Evolutionary conservation across 2,113 vertebrate genomes (phyloP).

Genomic region (Cyprinus carpio): DNA sequence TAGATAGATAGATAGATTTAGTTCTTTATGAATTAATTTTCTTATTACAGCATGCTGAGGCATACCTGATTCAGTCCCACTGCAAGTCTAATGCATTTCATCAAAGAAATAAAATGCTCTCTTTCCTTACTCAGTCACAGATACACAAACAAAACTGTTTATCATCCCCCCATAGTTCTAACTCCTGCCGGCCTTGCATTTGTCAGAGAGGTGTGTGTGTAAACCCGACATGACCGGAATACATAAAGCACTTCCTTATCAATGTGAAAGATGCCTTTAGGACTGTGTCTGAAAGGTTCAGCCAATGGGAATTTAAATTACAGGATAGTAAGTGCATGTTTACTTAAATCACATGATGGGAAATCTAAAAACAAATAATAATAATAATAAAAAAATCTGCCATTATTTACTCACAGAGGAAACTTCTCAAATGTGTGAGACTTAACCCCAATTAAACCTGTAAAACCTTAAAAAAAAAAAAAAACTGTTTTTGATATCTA

Average conservation of each 20-base stretch:
- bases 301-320: not conserved
- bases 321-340: not conserved
- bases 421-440: not conserved
- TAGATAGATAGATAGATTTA: no score
- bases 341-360: no score
- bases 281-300: not conserved
- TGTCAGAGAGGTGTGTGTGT: slow-evolving; percentile 27
- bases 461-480: not conserved
- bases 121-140: slow-evolving; percentile 23
- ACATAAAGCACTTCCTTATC: slow-evolving; percentile 39
- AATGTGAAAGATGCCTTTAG: slow-evolving; percentile 35
- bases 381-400: not conserved
- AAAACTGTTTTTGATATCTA: slow-evolving; percentile 24
- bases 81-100: slow-evolving; percentile 24
- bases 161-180: slow-evolving; percentile 36
- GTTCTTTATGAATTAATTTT: slow-evolving; percentile 21
- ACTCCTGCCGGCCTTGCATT: slow-evolving; percentile 14
- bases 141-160: slow-evolving; percentile 41
- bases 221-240: slow-evolving; percentile 13
- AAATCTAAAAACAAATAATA: not conserved
- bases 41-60: not conserved
- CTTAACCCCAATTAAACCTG: not conserved
- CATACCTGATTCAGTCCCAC: slow-evolving; percentile 11
- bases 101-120: slow-evolving; percentile 42
- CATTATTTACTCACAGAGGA: not conserved